Evolutionary conservation across 2,888 invertebrate species (phyloP), one percentile per base, ranked within the genome.

Genomic region (Pardosa pseudoannulata): DNA sequence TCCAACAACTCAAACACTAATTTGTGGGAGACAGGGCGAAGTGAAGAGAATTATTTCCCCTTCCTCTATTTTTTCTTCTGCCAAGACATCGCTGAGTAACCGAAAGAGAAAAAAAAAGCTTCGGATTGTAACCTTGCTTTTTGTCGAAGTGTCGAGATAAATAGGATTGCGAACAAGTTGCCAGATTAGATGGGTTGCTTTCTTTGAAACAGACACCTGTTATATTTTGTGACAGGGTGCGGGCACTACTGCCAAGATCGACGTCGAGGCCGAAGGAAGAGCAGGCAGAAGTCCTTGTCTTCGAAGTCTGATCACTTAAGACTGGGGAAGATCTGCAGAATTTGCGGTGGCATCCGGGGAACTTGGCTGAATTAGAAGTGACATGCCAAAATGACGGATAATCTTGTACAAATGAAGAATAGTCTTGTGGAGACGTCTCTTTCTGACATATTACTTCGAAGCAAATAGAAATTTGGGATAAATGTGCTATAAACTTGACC

Each of bases 151-250:
- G 50, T 46, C 67, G 29, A 32, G 50, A 76, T 50, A 67, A 46
- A 76, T 76, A 31, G 50, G 29, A 31, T n/a, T 9, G 46, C 36
- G 76, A 68, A 76, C 76, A 76, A 76, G 50, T 68, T 76, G 76
- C 76, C 76, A 76, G 68, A 50, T 67, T 23, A 11, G 5, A 23
- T 1, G 6, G 13, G 9, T 16, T 46, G 9, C 46, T 16, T 16
- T 13, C 16, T 16, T 16, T 9, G 46, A 46, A 46, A 46, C 46
- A 7, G 56, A 56, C 56, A 56, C 56, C 56, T 56, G 56, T 56
- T 56, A 16, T 23, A 56, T 23, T n/a, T 56, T 23, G 19, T 56
- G 56, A 56, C 56, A 56, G 23, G 56, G 23, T 16, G 56, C 23
- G 56, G 23, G 23, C 23, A 23, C 1, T 1, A 23, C 23, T 56